Evolutionary conservation across 2,797 vertebrate species (phyloP).

Genomic region (Champsocephalus esox): DNA sequence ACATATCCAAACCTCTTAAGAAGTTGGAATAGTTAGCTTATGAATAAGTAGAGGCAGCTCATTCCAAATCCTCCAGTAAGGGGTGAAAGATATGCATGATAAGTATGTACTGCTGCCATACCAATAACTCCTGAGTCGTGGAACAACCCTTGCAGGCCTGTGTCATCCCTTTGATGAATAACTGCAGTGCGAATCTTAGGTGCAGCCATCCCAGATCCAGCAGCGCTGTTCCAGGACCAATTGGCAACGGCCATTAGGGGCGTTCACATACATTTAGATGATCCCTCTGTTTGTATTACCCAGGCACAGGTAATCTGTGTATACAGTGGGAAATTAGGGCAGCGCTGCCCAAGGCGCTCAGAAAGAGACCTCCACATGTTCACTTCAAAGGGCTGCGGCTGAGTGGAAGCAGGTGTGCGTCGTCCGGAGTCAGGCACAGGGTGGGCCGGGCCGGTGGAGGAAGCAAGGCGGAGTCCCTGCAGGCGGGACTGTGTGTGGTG

Average conservation of each 20-base stretch:
- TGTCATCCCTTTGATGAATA: slow-evolving; percentile 76
- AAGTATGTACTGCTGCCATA: slow-evolving; percentile 56
- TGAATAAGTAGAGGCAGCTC: slow-evolving; percentile 53
- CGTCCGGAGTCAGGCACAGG: slow-evolving; percentile 58
- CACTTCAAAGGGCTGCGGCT: slow-evolving; percentile 76
- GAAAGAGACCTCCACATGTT: slow-evolving; percentile 70
- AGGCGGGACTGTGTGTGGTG: slow-evolving; percentile 55
- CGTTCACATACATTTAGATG: slow-evolving; percentile 78
- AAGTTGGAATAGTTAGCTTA: slow-evolving; percentile 51
- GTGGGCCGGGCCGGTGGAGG: slow-evolving; percentile 60
- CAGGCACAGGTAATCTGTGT: slow-evolving; percentile 79
- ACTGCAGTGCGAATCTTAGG: slow-evolving; percentile 61
- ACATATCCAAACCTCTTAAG: slow-evolving; percentile 41
- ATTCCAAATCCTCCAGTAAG: slow-evolving; percentile 53
- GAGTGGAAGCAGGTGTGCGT: slow-evolving; percentile 83
- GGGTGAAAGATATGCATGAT: slow-evolving; percentile 56
- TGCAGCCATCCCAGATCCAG: slow-evolving; percentile 60
- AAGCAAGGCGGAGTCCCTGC: slow-evolving; percentile 53
- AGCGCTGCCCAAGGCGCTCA: slow-evolving; percentile 52
- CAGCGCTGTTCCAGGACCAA: slow-evolving; percentile 57
- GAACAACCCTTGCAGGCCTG: slow-evolving; percentile 67
- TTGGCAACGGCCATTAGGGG: slow-evolving; percentile 73
- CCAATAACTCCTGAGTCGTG: slow-evolving; percentile 55
- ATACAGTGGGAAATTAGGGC: slow-evolving; percentile 78
- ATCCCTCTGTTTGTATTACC: slow-evolving; percentile 82